Evolutionary conservation across 2,888 invertebrate species (phyloP).

Genomic region (Gastrophysa polygoni): DNA sequence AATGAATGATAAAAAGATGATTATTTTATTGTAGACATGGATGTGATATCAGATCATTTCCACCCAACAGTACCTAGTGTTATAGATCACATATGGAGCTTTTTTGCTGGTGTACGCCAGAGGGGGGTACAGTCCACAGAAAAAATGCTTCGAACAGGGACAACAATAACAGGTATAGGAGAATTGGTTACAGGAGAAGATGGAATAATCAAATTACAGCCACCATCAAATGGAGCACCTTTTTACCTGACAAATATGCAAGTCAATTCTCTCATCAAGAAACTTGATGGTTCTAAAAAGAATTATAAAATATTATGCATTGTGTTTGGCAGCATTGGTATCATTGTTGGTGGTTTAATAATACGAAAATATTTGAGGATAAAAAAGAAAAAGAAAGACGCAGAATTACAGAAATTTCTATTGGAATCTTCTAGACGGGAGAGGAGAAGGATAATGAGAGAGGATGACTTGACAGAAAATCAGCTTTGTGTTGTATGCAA

Average conservation of each 20-base stretch:
- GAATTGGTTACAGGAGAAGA: constrained; percentile 72
- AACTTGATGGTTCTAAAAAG: constrained; percentile 72
- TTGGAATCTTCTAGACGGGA: constrained; percentile 71
- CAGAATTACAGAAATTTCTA: constrained; percentile 64
- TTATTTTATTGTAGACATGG: constrained; percentile 68
- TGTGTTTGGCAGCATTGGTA: constrained; percentile 64
- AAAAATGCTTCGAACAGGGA: constrained; percentile 82
- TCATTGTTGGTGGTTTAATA: constrained; percentile 61
- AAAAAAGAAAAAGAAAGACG: constrained; percentile 63
- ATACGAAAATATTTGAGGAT: constrained; percentile 60
- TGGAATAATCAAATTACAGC: constrained; percentile 71
- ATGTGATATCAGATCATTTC: constrained; percentile 82
- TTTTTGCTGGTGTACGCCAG: constrained; percentile 82
- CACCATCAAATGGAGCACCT: constrained; percentile 72
- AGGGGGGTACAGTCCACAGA: constrained; percentile 87
- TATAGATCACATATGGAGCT: constrained; percentile 83
- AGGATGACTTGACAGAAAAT: constrained; percentile 66
- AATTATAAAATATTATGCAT: constrained; percentile 66
- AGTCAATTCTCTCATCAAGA: constrained; percentile 74
- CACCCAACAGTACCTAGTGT: constrained; percentile 77
- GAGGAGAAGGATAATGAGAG: constrained; percentile 69
- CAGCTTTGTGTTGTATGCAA: constrained; percentile 87
- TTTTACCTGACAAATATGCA: constrained; percentile 82
- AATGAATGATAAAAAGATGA: too few species aligned
- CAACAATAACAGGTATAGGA: constrained; percentile 78